Evolutionary conservation across 1,140 invertebrate genomes (phyloP), one percentile per base, ranked within the genome.

Genomic region (Ips nitidus): DNA sequence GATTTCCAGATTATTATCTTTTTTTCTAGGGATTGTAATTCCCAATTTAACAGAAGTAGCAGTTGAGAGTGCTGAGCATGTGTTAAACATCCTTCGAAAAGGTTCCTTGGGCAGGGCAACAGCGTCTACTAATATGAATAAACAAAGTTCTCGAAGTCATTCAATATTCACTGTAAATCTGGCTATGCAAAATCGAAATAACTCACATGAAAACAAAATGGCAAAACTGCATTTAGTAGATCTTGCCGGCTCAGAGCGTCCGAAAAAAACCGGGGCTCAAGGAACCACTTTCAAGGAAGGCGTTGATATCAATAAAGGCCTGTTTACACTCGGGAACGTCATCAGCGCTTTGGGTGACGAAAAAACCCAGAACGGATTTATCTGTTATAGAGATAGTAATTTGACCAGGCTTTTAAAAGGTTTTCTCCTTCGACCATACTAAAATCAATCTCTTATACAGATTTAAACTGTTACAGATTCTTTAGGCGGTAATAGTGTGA

Each of bases 101-200:
- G 95, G 95, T 1, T 94, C 94, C 0, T 75, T 83, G 0, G 86
- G 89, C 7, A 82, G 95, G 61, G 90, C 91, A 5, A 97, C 94
- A 1, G 94, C 93, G 3, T 88, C 94, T 1, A 98, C 95, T 0
- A 94, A 94, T 8, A 98, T 98, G 95, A 98, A 98, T 81, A 86
- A 90, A 55, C 87, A 91, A 6, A 96, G 94, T 40, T 95, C 93
- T 71, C 82, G 95, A 4, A 95, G 93, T 64, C 95, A 98, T 82
- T 94, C 95, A 0, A 92, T 98, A 55, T 97, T 97, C 78, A 95
- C 94, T 0, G 82, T 98, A 2, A 84, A 86, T n/a, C 88, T 98
- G 52, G 82, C 84, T 39, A 88, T 91, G 75, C 66, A 72, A 45
- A 38, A 86, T 43, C 86, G 85, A 60, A 79, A 81, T 75, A 85